Evolutionary conservation across 2,113 vertebrate species (phyloP), one percentile per base, ranked within the genome.

Genomic region (Carassius carassius): DNA sequence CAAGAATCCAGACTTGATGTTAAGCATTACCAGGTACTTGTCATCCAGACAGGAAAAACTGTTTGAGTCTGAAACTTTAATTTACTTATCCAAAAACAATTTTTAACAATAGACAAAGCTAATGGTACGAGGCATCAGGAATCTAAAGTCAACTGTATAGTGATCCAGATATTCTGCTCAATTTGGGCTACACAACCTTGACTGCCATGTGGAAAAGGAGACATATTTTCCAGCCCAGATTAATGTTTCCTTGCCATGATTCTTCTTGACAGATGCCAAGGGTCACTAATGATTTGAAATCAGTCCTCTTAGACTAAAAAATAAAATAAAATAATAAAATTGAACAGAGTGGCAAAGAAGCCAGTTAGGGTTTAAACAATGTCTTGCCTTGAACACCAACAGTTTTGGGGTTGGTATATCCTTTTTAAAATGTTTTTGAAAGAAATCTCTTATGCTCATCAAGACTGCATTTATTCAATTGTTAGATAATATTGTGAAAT

Each of bases 171-270:
- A 78, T 23, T 9, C 19, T 62, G 76, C 51, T 32, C 54, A 41
- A 35, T 56, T 77, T 56, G 21, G 32, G n/a, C 54, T 78, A 14
- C 51, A 78, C 37, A n/a, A 41, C 76, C 32, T 78, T 77, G 75
- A n/a, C 75, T 78, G 54, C 29, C 19, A 60, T 60, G 54, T 60
- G 54, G 54, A 29, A 8, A 60, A 23, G 12, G 5, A 56, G 70
- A 41, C 70, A 73, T 73, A 73, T 5, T 73, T 73, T 73, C 70
- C 70, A 73, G 21, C 41, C 70, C 37, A 47, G 41, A 73, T 73
- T 73, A 73, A 73, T 73, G 70, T 73, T 73, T 5, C 21, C 14
- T 10, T 73, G 37, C 11, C 37, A 73, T 73, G 21, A 23, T 23
- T 73, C 19, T 44, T 44, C 37, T 44, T 12, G n/a, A 41, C 70